Percentiles rank a stretch among this genome's conserved stretches.
Conservation (phyloP, 2,113 vertebrate species). For the Pedionomus torquatus region DNA sequence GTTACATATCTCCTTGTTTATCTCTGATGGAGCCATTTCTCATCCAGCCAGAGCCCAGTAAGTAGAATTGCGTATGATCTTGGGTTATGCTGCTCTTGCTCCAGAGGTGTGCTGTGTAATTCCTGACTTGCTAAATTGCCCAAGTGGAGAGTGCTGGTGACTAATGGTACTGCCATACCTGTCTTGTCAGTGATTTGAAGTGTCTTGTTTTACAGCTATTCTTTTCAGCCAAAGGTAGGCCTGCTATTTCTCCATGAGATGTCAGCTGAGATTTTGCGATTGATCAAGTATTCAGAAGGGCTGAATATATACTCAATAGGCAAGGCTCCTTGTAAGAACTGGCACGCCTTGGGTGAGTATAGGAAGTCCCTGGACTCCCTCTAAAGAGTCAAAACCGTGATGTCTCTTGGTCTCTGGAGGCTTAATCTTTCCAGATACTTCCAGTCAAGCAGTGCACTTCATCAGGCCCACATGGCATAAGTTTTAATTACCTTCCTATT, state of each 20-base stretch:
- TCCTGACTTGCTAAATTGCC: neutral
- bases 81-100: neutral
- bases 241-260: neutral
- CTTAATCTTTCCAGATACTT: neutral
- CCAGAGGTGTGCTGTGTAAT: neutral
- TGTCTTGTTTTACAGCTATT: rapidly evolving
- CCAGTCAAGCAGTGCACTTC: neutral
- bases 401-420: neutral
- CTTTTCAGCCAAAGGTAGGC: neutral
- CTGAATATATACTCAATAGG: neutral
- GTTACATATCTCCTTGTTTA: neutral
- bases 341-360: neutral
- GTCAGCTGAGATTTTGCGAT: neutral
- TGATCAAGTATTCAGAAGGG: neutral
- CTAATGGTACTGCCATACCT: neutral
- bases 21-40: neutral
- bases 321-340: neutral
- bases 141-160: neutral
- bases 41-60: neutral
- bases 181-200: neutral
- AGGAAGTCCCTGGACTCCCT: neutral
- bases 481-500: neutral
- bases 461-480: neutral
- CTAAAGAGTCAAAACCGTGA: neutral
- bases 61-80: neutral